Evolutionary conservation across 2,888 invertebrate genomes (phyloP).

Genomic region (Caenorhabditis angaria): DNA sequence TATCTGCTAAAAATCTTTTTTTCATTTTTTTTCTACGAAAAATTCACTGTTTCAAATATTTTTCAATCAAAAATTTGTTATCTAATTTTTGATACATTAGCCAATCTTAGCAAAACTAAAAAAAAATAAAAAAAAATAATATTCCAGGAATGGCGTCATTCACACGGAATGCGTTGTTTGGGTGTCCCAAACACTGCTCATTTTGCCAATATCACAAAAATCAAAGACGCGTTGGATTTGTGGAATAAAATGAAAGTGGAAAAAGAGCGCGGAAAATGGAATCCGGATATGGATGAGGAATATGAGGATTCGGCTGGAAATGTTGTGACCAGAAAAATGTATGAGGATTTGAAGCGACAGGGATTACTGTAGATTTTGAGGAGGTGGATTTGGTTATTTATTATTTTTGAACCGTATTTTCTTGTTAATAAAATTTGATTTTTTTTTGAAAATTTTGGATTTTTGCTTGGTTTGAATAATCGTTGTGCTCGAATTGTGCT

Average conservation of each 20-base stretch:
- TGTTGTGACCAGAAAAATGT: slow-evolving; percentile 97
- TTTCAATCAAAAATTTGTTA: too few species aligned
- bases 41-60: too few species aligned
- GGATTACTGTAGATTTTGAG: slow-evolving; percentile 83
- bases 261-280: slow-evolving; percentile 82
- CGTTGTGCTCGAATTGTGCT: too few species aligned
- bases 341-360: slow-evolving; percentile 96
- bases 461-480: too few species aligned
- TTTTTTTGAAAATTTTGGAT: too few species aligned
- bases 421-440: slow-evolving; percentile 4
- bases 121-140: slow-evolving; percentile 1
- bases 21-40: too few species aligned
- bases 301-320: slow-evolving; percentile 98
- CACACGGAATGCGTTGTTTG: slow-evolving; percentile 93
- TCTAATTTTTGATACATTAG: too few species aligned
- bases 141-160: slow-evolving; percentile 79
- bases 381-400: slow-evolving; percentile 10
- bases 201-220: slow-evolving; percentile 97
- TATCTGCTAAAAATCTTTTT: too few species aligned
- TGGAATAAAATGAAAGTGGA: slow-evolving; percentile 97
- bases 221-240: slow-evolving; percentile 77
- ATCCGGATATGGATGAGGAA: slow-evolving; percentile 86
- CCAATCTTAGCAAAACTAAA: too few species aligned
- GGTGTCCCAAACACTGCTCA: slow-evolving; percentile 99
- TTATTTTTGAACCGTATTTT: slow-evolving; percentile 5